Base-by-base conservation (phyloP, 2,888 invertebrate genomes). In the Eurytoma adleriae region DNA sequence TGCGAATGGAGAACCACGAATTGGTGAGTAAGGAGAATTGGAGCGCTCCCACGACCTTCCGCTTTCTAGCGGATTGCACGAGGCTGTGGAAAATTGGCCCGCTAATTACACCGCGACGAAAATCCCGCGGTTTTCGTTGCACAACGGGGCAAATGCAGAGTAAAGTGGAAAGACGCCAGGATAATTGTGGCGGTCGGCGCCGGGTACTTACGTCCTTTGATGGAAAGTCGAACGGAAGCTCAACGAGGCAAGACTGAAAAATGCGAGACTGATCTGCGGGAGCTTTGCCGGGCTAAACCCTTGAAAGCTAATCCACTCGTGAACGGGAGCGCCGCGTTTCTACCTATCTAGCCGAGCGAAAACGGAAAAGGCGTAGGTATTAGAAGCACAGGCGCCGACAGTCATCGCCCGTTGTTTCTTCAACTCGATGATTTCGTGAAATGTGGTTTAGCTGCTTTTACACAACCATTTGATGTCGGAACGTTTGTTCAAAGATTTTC, bases 291-390 rank as follows among this genome's bases (percentile, higher is more conserved):
- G 66, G 54, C 67, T 78, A 54, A 67, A 72, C 54, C 72, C 52
- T 61, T n/a, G 57, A 0, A 18, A 61, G 67, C 61, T 78, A 78
- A 78, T 78, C 78, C 78, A 68, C 40, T 62, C 30, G 76, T 56
- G 61, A 61, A 50, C 16, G 70, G 30, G 57, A 72, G 48, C 79
- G 64, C 73, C 64, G 70, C 71, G 61, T 67, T 76, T 64, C 80
- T 59, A 54, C 20, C 83, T 83, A 83, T 83, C 78, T 85, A 83
- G 5, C 84, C 84, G 85, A 62, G 84, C 83, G 86, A 30, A 84
- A 87, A 85, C 83, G 66, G 83, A 84, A 82, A 83, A 81, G 4
- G 61, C 16, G 48, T 12, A 18, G 62, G 59, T 30, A 62, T 64
- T 64, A 64, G 64, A 3, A n/a, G 5, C 40, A 64, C 40, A 13